Base-by-base conservation (phyloP, 1,140 invertebrate species). In the Paraescarpia echinospica region DNA sequence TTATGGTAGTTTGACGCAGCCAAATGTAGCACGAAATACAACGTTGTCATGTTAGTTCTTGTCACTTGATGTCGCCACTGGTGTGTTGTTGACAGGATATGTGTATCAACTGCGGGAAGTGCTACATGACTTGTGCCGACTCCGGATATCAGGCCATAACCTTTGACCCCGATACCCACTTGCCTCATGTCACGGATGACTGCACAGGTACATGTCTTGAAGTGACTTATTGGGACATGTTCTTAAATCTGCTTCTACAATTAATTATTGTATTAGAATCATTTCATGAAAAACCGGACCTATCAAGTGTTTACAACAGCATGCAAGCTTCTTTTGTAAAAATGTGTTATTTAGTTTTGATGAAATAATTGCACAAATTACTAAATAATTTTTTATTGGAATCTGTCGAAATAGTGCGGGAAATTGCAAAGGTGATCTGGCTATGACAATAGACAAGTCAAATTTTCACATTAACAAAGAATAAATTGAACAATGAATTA, bases 91-190 rank as follows among this genome's bases (percentile, higher is more conserved):
- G 22, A 93, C 95, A 99, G 98, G 99, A 99, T 94, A 98, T 99
- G 98, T 99, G 99, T 95, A 99, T 99, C 95, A 99, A 99, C 95
- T 99, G 99, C 96, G 99, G 99, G n/a, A 99, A 99, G 96, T 99
- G 99, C 96, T 99, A 99, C 95, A 99, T 99, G 99, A 98, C 99
- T 0, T 99, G 99, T 95, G 99, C 99, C 94, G 99, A 99, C 96
- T 99, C 98, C 33, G 99, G 99, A 27, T 99, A 99, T 96, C 99
- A 99, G 96, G 99, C 99, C 31, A 99, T 99, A 92, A 95, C 93
- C 89, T 99, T 99, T 96, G 98, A 99, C 96, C 95, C 97, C 0
- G 96, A 98, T 92, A 99, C 98, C 0, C 99, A 99, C 96, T 97
- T 99, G 92, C 98, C 99, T 0, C 97, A 97, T 93, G 98, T 99